Conservation (phyloP, 92 coral and sea anemone species). For the Zoanthus gigantus region DNA sequence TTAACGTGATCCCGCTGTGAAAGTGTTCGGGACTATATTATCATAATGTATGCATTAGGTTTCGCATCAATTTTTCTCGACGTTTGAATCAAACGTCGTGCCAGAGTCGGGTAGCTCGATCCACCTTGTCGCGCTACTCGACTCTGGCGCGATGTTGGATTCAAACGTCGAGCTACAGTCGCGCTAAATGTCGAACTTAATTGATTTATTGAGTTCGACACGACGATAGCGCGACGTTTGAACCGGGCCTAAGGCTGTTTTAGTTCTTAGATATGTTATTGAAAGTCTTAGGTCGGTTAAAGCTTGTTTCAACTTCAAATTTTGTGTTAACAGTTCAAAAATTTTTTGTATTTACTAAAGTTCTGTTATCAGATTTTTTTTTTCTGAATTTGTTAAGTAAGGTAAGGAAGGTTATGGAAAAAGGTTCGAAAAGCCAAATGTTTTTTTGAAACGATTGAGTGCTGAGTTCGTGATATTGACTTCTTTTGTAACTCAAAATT, state of each 20-base stretch:
- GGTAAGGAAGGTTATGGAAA: too few species aligned
- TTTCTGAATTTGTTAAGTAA: too few species aligned
- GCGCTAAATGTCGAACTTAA: constrained; percentile 17
- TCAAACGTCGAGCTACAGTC: constrained; percentile 9
- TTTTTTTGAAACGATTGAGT: too few species aligned
- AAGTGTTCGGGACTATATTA: constrained; percentile 52
- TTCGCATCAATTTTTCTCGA: constrained; percentile 46
- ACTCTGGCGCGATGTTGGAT: constrained; percentile 44
- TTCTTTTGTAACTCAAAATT: too few species aligned
- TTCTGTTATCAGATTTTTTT: too few species aligned
- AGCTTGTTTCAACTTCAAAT: too few species aligned
- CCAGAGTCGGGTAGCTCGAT: constrained; percentile 51
- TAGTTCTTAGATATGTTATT: too few species aligned
- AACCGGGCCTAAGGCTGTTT: neutral
- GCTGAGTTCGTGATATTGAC: too few species aligned
- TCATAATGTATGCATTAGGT: constrained; percentile 54
- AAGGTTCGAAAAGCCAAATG: too few species aligned
- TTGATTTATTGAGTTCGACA: neutral
- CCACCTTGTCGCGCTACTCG: constrained; percentile 37
- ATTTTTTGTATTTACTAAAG: too few species aligned
- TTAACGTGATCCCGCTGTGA: constrained; percentile 59
- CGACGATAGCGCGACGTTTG: constrained; percentile 1
- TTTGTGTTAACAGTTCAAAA: too few species aligned
- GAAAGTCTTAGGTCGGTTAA: too few species aligned
- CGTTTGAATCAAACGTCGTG: constrained; percentile 29